Evolutionary conservation across 1,140 invertebrate genomes (phyloP), one percentile per base, ranked within the genome.

Genomic region (Drosophila repletoides): DNA sequence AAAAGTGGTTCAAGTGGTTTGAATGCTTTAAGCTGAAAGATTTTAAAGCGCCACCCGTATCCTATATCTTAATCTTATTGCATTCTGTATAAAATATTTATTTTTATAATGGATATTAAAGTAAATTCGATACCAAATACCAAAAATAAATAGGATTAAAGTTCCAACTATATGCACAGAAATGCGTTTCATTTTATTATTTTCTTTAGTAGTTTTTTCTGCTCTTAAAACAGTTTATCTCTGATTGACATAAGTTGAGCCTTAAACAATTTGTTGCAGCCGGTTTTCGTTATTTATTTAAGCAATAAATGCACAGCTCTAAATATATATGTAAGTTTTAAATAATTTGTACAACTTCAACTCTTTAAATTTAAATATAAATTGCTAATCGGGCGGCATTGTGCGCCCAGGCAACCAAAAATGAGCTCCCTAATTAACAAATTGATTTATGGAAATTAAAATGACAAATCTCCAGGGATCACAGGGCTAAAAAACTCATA

Each of bases 401-500:
- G 73, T 76, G 53, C 56, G 45, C 15, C 26, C 28, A 29, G 33
- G 61, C 58, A 72, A 72, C 74, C 72, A 56, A 76, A 77, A 77
- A 58, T 75, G 76, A 58, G 46, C 34, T 36, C 71, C 64, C 80
- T 88, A 84, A 88, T 88, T 88, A 88, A 88, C 77, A 83, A 88
- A 88, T 88, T 88, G 84, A 88, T 88, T 88, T 88, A 88, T 88
- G 75, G 63, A 73, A 88, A 88, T 80, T 64, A 84, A 84, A 88
- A 88, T 80, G 72, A 72, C 75, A 88, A 77, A 31, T 86, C 80
- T 66, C 80, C 40, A 22, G 67, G 52, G 80, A 65, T 24, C 28
- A 36, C 71, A 24, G 46, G 36, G 41, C n/a, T 19, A 67, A 53
- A 67, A 66, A 61, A 66, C 69, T 59, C 72, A 75, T 75, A 72